A percentile compares a stretch with the other conserved stretches of the same genome.
Evolutionary conservation across 2,113 vertebrate species (phyloP).

Genomic region (Halichoeres trimaculatus): DNA sequence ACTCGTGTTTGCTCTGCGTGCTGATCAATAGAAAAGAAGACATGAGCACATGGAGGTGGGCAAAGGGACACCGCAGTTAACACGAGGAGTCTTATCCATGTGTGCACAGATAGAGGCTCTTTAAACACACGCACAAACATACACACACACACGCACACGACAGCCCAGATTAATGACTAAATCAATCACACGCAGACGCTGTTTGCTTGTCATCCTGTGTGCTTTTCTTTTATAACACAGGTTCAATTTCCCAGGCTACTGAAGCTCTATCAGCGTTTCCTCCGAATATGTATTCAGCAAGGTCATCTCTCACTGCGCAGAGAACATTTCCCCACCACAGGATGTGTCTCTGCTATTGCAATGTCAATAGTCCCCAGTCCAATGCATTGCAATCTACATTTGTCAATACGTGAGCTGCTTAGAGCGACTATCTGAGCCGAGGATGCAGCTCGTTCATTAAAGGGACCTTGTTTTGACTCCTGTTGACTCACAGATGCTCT

Average conservation of each 20-base stretch:
- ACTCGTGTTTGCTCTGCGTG: conserved; percentile 39
- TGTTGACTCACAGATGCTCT: conserved; percentile 20
- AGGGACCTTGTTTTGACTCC: conserved; percentile 20
- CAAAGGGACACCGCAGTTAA: conserved; percentile 54
- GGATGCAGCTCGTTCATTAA: conserved; percentile 21
- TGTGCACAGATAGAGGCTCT: conserved; percentile 69
- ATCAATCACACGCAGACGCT: conserved; percentile 67
- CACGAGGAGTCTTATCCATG: conserved; percentile 71
- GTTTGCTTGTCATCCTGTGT: conserved; percentile 70
- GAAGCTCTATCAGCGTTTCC: conserved; percentile 65
- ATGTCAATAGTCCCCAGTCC: conserved; percentile 58
- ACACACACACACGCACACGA: conserved; percentile 18
- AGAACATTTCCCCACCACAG: conserved; percentile 29
- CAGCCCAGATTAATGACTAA: conserved; percentile 64
- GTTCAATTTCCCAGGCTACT: conserved; percentile 72
- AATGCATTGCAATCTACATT: conserved; percentile 55
- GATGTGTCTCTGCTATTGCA: conserved; percentile 58
- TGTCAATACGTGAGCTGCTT: conserved; percentile 49
- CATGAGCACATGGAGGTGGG: conserved; percentile 43
- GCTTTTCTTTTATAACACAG: conserved; percentile 67
- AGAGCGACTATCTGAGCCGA: conserved; percentile 17
- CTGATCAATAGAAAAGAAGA: conserved; percentile 62
- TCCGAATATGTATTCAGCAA: conserved; percentile 68
- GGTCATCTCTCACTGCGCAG: conserved; percentile 60
- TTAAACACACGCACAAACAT: conserved; percentile 55